phyloP scores from a whole-genome alignment of 2,113 vertebrate species.

The Misgurnus anguillicaudatus region DNA sequence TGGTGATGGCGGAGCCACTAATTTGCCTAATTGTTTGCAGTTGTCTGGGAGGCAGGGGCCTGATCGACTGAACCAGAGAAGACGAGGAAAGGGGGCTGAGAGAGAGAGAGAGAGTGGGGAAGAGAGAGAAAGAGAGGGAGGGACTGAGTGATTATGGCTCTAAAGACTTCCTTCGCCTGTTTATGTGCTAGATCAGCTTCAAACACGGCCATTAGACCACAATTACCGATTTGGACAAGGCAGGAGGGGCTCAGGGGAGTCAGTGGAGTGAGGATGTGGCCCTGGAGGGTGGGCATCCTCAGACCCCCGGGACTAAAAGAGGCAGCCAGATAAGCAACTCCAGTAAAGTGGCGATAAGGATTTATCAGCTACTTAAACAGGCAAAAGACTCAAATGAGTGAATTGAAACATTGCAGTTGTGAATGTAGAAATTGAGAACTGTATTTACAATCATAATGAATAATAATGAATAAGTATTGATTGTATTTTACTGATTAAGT shows the following conservation, averaged over 20 bases:
- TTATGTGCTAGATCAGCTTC: constrained; percentile 95
- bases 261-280: constrained; percentile 49
- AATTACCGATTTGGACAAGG: constrained; percentile 89
- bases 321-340: constrained; percentile 40
- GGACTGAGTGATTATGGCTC: constrained; percentile 91
- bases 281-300: constrained; percentile 51
- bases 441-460: neutral
- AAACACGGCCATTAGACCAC: constrained; percentile 95
- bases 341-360: constrained; percentile 47
- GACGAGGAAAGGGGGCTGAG: constrained; percentile 45
- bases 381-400: neutral
- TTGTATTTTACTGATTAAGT: too few species aligned
- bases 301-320: constrained; percentile 31
- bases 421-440: neutral
- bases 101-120: constrained; percentile 39
- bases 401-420: neutral
- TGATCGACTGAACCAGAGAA: constrained; percentile 81
- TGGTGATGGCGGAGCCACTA: constrained; percentile 99
- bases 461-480: too few species aligned
- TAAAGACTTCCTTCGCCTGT: constrained; percentile 95
- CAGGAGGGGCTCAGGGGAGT: constrained; percentile 64
- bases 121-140: constrained; percentile 57
- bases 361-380: constrained; percentile 39
- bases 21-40: constrained; percentile 99
- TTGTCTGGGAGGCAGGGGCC: constrained; percentile 89